Base-by-base conservation (phyloP, 1,140 invertebrate genomes). In the Chionoecetes opilio region DNA sequence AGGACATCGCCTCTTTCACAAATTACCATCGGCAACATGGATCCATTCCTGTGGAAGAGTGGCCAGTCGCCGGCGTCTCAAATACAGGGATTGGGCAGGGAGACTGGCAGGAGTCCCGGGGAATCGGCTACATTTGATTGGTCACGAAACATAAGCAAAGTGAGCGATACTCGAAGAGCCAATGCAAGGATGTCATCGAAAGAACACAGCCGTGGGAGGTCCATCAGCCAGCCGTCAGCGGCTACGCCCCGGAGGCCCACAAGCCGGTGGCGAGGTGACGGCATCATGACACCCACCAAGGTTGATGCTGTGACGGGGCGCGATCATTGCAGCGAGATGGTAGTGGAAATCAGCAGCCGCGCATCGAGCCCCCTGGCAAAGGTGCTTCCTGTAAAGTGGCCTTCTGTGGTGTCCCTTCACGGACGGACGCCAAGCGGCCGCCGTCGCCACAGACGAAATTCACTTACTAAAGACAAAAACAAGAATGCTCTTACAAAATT, bases 141-240 rank as follows among this genome's bases (percentile, higher is more conserved):
- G 92, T 93, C 92, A 46, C 53, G 92, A 63, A 93, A 93, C 41
- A 88, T 93, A 6, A 93, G 32, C 85, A 88, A 88, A 34, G 8
- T 88, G 46, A 87, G 17, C n/a, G 29, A 53, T 32, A 17, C 31
- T n/a, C 84, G 37, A 32, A 21, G 21, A 3, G 2, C 46, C 31
- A 34, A 29, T 11, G 63, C 75, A 6, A 21, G 91, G 26, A 82
- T 82, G 37, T 37, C 63, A 35, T 84, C 63, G 26, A 92, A 34
- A 34, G 91, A 92, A 34, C 29, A 34, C 32, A 32, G 14, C 34
- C 46, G 53, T 34, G 82, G 21, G 17, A 38, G 11, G 35, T 34
- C 34, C 0, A 41, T n/a, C 37, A 93, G 85, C 41, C 9, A 29
- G 26, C 31, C 14, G 0, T n/a, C 37, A 9, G 26, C 11, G 14